Evolutionary conservation across 2,113 vertebrate species (phyloP), one percentile per base, ranked within the genome.

Genomic region (Echinops telfairi): DNA sequence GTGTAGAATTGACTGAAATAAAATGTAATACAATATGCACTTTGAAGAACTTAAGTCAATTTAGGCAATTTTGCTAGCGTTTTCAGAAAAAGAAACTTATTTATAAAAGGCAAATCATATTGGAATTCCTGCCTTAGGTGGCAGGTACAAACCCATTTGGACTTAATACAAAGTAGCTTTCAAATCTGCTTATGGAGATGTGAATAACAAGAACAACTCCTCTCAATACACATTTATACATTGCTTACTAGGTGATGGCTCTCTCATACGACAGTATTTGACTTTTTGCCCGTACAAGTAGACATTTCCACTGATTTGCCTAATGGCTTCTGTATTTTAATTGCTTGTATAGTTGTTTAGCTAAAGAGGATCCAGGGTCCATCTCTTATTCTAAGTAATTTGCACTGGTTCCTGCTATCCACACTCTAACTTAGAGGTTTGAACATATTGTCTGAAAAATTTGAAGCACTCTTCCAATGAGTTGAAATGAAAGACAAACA

Each of bases 21-120:
- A 85, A 92, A 86, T 68, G 15, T 78, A 95, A 58, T 88, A 77
- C 14, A 91, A 70, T 92, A 94, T 91, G 78, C 8, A 82, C 38
- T 91, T 95, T 95, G 78, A 93, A 96, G 84, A 91, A 53, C 57
- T 64, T 76, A 76, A 93, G 94, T 92, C 36, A 94, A 71, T 88
- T 89, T 82, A 92, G 53, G 29, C 27, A 78, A 91, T 91, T 92
- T 96, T 95, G 36, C 73, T 92, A 78, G 12, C 94, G 33, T 83
- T 64, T 27, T 83, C 62, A 83, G 83, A 76, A 66, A 86, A 95
- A 92, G 29, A 94, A 83, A 81, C 60, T 83, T 95, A 92, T 38
- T 96, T 88, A 70, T 83, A 71, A 93, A 92, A 93, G 19, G 36
- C 14, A 95, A 92, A 89, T 89, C 2, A 17, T 89, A 78, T 70